phyloP scores from a whole-genome alignment of 2,113 vertebrate species.

The Apaloderma vittatum region DNA sequence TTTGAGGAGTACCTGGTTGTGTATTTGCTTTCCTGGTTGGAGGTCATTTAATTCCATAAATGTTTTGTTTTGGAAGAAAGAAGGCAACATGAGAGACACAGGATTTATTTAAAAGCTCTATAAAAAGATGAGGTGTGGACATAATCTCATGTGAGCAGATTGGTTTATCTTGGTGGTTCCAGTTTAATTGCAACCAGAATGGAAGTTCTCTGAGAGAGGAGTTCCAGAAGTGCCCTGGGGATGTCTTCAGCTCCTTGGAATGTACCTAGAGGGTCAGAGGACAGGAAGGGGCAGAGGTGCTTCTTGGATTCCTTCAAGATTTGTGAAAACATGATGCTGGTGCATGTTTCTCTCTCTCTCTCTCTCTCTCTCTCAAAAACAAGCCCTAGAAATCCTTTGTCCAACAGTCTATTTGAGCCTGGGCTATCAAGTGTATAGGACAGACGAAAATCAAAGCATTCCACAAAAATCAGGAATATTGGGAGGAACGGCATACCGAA shows the following conservation, averaged over 20 bases:
- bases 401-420: background rate
- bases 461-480: background rate
- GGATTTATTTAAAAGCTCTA: background rate
- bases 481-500: background rate
- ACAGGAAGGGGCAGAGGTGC: background rate
- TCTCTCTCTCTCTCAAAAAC: background rate
- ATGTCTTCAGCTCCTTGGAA: background rate
- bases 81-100: background rate
- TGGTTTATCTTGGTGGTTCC: background rate
- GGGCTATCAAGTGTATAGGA: background rate
- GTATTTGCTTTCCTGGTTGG: background rate
- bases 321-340: background rate
- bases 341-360: background rate
- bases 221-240: background rate
- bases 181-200: background rate
- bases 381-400: background rate
- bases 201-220: background rate
- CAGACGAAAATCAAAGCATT: background rate
- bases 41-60: background rate
- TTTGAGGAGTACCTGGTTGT: background rate
- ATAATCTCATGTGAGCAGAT: background rate
- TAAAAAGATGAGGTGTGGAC: background rate
- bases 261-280: background rate
- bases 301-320: background rate
- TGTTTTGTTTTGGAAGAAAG: background rate